Evolutionary conservation across 2,888 invertebrate species (phyloP), one percentile per base, ranked within the genome.

Genomic region (Deilephila elpenor): DNA sequence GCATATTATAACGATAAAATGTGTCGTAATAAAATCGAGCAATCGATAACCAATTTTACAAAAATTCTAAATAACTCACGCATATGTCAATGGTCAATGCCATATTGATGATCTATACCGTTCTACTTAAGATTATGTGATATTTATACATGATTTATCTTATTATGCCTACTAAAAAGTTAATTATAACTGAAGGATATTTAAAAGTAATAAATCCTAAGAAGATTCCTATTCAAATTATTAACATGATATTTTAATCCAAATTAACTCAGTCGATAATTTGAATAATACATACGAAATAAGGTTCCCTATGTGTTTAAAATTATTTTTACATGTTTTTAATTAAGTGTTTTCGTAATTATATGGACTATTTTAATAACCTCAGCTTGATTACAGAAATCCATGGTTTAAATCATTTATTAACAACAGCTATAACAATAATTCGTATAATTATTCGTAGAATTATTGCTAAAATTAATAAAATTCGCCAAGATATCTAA

Each of bases 101-200:
- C 67, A 51, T 14, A 5, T 25, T 14, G 14, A 67, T 67, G 44
- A 51, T 44, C 64, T 20, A 51, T 51, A 67, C 44, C 14, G 37
- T 19, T 20, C 64, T 20, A 67, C 51, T 51, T 67, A 67, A 51
- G 44, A 67, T 25, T 14, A 67, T 67, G 25, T 25, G 17, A 51
- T n/a, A 17, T 67, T 19, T 51, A 20, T 3, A 44, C 11, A 8
- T 20, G 37, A 64, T 44, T 64, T 44, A 37, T 37, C 5, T 44
- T 29, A 51, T 3, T 44, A 64, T 5, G 44, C 44, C 44, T 34
- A 62, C 17, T 19, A 34, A 14, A 51, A 25, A 19, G 44, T 51
- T 67, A 25, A 67, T 51, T 67, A 67, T 51, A 67, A 17, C 29
- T 17, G 67, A 67, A 67, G 67, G 67, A 67, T 67, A 6, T 51